Evolutionary conservation across 1,140 invertebrate genomes (phyloP).

Genomic region (Lasioglossum baleicum): DNA sequence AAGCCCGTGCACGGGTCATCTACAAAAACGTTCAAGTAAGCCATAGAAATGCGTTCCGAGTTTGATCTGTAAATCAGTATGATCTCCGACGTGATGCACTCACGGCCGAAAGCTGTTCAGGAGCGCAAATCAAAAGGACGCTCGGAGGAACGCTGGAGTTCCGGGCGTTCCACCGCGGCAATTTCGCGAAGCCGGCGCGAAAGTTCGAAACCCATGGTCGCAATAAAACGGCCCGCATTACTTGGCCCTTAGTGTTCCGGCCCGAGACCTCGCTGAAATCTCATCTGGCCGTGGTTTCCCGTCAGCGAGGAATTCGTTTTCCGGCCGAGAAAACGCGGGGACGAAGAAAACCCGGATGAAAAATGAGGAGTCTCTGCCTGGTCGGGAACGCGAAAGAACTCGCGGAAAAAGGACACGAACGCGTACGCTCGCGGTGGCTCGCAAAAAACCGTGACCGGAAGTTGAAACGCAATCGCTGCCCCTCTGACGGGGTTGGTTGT

Average conservation of each 20-base stretch:
- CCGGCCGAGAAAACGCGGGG: neutral
- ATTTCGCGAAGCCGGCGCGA: slow-evolving; percentile 5
- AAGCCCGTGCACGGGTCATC: too few relatives aligned
- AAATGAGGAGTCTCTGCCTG: slow-evolving; percentile 3
- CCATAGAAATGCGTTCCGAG: too few relatives aligned
- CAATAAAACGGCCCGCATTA: slow-evolving; percentile 11
- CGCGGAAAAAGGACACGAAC: slow-evolving; percentile 23
- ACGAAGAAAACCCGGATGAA: slow-evolving; percentile 16
- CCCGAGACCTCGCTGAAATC: neutral
- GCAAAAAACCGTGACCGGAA: neutral
- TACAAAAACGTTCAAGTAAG: too few relatives aligned
- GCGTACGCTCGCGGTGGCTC: slow-evolving; percentile 26
- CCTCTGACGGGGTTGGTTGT: too few relatives aligned
- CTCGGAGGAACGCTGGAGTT: neutral
- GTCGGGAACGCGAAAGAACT: slow-evolving; percentile 34
- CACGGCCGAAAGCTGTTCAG: too few relatives aligned
- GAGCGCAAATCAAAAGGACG: neutral
- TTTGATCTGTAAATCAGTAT: too few relatives aligned
- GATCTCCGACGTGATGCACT: too few relatives aligned
- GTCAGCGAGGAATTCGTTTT: slow-evolving; percentile 12
- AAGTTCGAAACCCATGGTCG: slow-evolving; percentile 3
- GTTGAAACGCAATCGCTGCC: neutral
- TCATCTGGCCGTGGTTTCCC: slow-evolving; percentile 2
- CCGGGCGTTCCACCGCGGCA: slow-evolving; percentile 1
- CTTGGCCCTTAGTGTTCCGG: neutral